These are phyloP conservation scores for Eupelmus urozonus DNA, from an alignment of 2,888 invertebrate species.

Conservation along the genomic window DNA sequence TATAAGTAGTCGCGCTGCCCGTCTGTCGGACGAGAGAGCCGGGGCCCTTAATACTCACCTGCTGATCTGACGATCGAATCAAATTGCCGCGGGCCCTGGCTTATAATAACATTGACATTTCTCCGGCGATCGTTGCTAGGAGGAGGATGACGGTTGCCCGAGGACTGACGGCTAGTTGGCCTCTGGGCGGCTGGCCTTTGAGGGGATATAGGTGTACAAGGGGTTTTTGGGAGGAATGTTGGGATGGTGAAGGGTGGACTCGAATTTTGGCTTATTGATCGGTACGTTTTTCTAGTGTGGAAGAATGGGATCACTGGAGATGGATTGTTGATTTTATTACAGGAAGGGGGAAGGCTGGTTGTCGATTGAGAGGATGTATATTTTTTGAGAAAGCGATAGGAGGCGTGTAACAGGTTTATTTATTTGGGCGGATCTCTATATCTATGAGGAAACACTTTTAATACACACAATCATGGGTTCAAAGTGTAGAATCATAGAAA, in stretches of 20 bases:
- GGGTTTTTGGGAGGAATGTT: neutral
- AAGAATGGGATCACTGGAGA: neutral
- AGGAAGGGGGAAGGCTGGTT: neutral
- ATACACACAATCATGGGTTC: too few species aligned
- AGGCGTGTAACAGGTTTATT: neutral
- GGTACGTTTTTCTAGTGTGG: neutral
- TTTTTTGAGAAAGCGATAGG: neutral
- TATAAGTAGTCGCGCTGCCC: conserved; percentile 63
- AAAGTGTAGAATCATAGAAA: too few species aligned
- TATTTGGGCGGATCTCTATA: neutral
- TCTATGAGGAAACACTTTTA: too few species aligned
- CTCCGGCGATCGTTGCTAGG: neutral
- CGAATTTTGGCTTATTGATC: neutral
- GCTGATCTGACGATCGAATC: conserved; percentile 33
- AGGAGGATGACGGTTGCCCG: too few species aligned
- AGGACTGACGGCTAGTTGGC: neutral
- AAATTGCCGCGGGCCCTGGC: neutral
- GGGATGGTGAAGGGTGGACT: neutral
- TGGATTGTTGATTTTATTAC: neutral
- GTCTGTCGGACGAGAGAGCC: conserved; percentile 72
- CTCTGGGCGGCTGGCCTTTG: too few species aligned
- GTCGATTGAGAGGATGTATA: neutral
- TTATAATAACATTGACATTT: conserved; percentile 44
- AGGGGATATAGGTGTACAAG: neutral
- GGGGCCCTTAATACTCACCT: conserved; percentile 54